Conservation (phyloP, 2,113 vertebrate species). For the Planiliza haematocheilus region DNA sequence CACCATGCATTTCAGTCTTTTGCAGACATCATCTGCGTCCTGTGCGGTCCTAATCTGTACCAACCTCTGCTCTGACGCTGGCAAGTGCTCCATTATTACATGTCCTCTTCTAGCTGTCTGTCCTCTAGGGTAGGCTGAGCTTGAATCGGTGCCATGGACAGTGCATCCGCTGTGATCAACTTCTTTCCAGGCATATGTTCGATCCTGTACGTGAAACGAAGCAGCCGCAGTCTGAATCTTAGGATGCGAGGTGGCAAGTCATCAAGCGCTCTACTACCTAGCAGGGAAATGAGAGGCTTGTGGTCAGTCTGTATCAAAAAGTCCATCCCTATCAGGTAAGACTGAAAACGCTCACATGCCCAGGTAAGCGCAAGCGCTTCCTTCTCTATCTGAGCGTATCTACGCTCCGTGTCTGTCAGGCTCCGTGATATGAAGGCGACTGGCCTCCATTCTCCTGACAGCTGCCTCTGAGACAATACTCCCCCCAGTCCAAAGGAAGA, state of each 20-base stretch:
- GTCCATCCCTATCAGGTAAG: neutral
- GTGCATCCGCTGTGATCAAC: neutral
- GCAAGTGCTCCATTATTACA: neutral
- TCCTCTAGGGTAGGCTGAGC: neutral
- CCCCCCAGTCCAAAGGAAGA: neutral
- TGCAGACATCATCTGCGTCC: neutral
- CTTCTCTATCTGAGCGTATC: slow-evolving; percentile 12
- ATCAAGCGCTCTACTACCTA: neutral
- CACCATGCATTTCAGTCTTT: neutral
- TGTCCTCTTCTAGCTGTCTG: neutral
- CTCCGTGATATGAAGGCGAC: slow-evolving; percentile 13
- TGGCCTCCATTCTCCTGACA: neutral
- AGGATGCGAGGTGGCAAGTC: slow-evolving; percentile 17
- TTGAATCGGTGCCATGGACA: slow-evolving; percentile 11
- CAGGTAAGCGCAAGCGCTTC: neutral
- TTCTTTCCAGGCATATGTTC: slow-evolving; percentile 22
- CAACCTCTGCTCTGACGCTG: neutral
- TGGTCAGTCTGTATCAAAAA: slow-evolving; percentile 21
- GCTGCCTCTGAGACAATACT: neutral
- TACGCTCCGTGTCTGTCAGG: slow-evolving; percentile 6
- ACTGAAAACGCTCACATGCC: slow-evolving; percentile 16
- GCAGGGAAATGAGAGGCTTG: slow-evolving; percentile 12
- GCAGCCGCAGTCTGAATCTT: slow-evolving; percentile 9
- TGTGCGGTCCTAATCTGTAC: neutral
- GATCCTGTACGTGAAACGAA: slow-evolving; percentile 2